Evolutionary conservation across 2,888 invertebrate species (phyloP).

Genomic region (Acronicta leporina): DNA sequence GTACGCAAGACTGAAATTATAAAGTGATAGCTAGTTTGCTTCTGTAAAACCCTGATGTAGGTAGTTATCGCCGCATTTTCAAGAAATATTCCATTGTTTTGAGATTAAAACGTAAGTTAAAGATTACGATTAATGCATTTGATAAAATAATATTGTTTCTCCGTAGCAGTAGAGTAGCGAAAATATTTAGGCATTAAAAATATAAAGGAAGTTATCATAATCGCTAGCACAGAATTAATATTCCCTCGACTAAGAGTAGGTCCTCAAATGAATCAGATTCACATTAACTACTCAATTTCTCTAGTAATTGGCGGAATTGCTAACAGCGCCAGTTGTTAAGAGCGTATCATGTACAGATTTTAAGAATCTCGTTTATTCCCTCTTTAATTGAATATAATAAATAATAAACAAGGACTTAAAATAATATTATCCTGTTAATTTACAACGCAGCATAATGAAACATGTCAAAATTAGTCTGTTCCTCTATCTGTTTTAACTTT

Average conservation of each 20-base stretch:
- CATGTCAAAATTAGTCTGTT: slow-evolving; percentile 4
- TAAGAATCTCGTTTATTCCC: slow-evolving; percentile 49
- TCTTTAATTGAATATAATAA: slow-evolving; percentile 8
- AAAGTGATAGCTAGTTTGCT: slow-evolving; percentile 56
- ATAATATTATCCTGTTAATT: background rate
- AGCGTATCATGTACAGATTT: slow-evolving; percentile 48
- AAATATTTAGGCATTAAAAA: slow-evolving; percentile 25
- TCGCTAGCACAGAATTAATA: slow-evolving; percentile 14
- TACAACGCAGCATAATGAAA: slow-evolving; percentile 4
- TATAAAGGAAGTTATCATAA: slow-evolving; percentile 21
- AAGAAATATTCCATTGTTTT: slow-evolving; percentile 43
- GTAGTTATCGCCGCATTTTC: slow-evolving; percentile 39
- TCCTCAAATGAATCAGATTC: background rate
- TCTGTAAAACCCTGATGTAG: slow-evolving; percentile 47
- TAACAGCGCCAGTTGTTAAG: slow-evolving; percentile 26
- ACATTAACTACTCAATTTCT: slow-evolving; percentile 11
- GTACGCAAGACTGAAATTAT: slow-evolving; percentile 62
- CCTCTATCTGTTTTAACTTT: background rate
- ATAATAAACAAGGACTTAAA: slow-evolving; percentile 15
- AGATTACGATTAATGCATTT: slow-evolving; percentile 35
- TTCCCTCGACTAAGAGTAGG: background rate
- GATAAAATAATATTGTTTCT: slow-evolving; percentile 46
- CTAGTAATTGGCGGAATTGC: slow-evolving; percentile 16
- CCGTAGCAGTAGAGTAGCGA: slow-evolving; percentile 41
- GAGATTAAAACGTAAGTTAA: slow-evolving; percentile 37